Conservation (phyloP, 2,888 invertebrate species). For the Amblyteles armatorius region DNA sequence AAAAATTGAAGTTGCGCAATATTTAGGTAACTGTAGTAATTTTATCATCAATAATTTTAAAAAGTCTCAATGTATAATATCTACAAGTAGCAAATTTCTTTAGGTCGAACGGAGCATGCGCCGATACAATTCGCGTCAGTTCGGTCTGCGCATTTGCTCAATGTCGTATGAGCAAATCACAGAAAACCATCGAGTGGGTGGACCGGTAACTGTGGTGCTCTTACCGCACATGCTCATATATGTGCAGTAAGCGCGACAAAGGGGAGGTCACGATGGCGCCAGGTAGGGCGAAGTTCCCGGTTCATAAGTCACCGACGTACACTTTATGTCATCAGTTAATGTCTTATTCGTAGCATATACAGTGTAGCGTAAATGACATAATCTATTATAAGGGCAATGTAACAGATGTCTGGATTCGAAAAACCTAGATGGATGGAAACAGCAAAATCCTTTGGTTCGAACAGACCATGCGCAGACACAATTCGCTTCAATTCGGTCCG, state of each 20-base stretch:
- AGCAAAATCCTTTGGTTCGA: not conserved
- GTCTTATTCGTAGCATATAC: too few relatives aligned
- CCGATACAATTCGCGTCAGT: not conserved
- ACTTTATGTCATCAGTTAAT: too few relatives aligned
- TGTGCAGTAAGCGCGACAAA: not conserved
- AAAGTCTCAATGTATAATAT: not conserved
- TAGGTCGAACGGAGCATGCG: not conserved
- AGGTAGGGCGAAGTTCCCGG: not conserved
- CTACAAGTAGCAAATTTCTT: not conserved
- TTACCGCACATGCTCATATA: constrained; percentile 7
- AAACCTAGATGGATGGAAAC: not conserved
- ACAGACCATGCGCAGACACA: not conserved
- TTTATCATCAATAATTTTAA: not conserved
- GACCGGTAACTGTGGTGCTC: not conserved
- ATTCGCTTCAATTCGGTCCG: not conserved
- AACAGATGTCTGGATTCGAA: too few relatives aligned
- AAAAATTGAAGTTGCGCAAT: not conserved
- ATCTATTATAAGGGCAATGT: too few relatives aligned
- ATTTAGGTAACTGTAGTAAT: not conserved
- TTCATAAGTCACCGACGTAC: not conserved
- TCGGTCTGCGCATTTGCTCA: not conserved
- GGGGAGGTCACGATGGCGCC: not conserved
- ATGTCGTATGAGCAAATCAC: not conserved
- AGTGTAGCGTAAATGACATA: too few relatives aligned
- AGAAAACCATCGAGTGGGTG: not conserved